Conservation (phyloP, 2,797 vertebrate species). For the Calcarius lapponicus region DNA sequence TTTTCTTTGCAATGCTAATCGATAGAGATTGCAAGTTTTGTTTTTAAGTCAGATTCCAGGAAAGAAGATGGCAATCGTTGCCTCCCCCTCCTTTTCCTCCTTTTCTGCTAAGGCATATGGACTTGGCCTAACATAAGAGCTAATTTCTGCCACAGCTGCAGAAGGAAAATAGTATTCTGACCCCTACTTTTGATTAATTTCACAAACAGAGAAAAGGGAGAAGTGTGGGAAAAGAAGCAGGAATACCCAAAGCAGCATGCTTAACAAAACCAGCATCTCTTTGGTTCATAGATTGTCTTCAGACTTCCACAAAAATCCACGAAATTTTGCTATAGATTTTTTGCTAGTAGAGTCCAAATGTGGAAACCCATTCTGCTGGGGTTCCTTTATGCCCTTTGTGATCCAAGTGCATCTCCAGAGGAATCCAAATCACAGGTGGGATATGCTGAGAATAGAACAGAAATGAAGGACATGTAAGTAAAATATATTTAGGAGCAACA, state of each 20-base stretch:
- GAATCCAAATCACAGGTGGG: not conserved
- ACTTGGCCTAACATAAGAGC: not conserved
- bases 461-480: not conserved
- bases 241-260: not conserved
- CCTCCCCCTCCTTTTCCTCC: not conserved
- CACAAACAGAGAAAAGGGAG: not conserved
- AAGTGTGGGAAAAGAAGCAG: not conserved
- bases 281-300: not conserved
- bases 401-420: not conserved
- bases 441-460: not conserved
- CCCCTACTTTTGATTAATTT: not conserved
- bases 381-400: not conserved
- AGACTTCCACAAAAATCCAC: not conserved
- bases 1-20: constrained; percentile 72
- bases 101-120: not conserved
- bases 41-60: constrained; percentile 60
- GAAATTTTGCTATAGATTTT: not conserved
- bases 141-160: not conserved
- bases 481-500: not conserved
- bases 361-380: not conserved
- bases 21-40: constrained; percentile 36
- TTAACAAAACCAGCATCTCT: not conserved
- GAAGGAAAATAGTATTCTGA: not conserved
- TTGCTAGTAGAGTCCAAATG: not conserved
- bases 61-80: constrained; percentile 55